These are phyloP conservation scores for Lathamus discolor DNA, from an alignment of 2,113 vertebrate species.

Conservation along the genomic window DNA sequence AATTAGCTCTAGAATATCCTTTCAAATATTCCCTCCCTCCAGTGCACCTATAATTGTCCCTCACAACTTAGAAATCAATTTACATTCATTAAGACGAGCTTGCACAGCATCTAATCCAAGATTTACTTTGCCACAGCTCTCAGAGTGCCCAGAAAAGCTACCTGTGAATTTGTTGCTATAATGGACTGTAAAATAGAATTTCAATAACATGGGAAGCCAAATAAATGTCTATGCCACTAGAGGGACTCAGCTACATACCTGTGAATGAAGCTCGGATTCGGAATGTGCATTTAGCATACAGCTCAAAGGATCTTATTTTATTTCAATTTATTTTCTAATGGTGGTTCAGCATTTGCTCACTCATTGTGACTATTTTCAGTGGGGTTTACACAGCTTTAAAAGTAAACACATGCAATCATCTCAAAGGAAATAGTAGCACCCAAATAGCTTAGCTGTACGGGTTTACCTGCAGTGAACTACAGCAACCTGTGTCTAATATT, in stretches of 20 bases:
- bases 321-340: not conserved
- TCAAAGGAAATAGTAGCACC: not conserved
- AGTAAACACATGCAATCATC: not conserved
- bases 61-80: conserved; percentile 40
- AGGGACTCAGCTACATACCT: conserved; percentile 60
- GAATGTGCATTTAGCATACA: not conserved
- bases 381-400: not conserved
- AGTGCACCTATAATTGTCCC: not conserved
- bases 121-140: not conserved
- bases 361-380: not conserved
- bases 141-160: not conserved
- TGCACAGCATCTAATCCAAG: not conserved
- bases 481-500: not conserved
- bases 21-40: conserved; percentile 24
- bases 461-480: not conserved
- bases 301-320: not conserved
- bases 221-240: conserved; percentile 47
- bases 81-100: not conserved
- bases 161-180: not conserved
- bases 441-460: not conserved
- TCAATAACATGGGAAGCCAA: not conserved
- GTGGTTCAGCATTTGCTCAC: not conserved
- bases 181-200: not conserved
- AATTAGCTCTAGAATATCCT: conserved; percentile 44
- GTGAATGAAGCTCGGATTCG: not conserved